Conservation (phyloP, 2,797 vertebrate genomes). For the Alosa sapidissima region DNA sequence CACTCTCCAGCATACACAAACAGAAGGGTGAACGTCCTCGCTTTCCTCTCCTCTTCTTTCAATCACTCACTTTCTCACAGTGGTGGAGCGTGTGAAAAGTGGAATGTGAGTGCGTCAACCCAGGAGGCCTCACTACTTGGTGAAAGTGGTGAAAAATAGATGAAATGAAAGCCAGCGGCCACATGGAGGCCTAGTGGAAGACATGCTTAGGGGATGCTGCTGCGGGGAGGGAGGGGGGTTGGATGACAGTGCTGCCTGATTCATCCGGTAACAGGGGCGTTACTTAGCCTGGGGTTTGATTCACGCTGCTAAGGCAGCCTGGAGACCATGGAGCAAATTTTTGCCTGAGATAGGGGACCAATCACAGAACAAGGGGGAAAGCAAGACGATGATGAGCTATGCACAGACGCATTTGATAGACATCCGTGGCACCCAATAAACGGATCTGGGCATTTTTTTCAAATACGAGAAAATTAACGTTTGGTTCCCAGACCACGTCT, state of each 20-base stretch:
- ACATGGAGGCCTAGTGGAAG: constrained; percentile 5
- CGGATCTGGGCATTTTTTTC: too few species aligned
- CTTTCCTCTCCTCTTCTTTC: background rate
- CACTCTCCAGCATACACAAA: constrained; percentile 1
- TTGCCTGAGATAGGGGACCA: too few species aligned
- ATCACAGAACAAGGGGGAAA: too few species aligned
- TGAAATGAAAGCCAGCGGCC: background rate
- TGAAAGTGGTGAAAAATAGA: background rate
- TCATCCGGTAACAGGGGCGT: constrained; percentile 28
- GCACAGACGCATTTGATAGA: too few species aligned
- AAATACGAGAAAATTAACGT: too few species aligned
- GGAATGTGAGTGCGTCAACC: background rate
- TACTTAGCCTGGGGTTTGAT: too few species aligned
- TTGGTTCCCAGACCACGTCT: too few species aligned
- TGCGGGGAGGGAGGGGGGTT: background rate
- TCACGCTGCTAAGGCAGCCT: too few species aligned
- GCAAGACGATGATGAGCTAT: too few species aligned
- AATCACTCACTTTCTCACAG: constrained; percentile 4
- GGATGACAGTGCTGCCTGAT: background rate
- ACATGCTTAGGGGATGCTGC: constrained; percentile 20
- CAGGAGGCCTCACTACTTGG: background rate
- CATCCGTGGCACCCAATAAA: too few species aligned
- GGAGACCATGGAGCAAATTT: too few species aligned
- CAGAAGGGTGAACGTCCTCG: background rate
- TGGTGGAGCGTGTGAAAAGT: background rate